These are phyloP conservation scores for Fragum sueziense DNA, from an alignment of 2,888 invertebrate species.

Conservation along the genomic window DNA sequence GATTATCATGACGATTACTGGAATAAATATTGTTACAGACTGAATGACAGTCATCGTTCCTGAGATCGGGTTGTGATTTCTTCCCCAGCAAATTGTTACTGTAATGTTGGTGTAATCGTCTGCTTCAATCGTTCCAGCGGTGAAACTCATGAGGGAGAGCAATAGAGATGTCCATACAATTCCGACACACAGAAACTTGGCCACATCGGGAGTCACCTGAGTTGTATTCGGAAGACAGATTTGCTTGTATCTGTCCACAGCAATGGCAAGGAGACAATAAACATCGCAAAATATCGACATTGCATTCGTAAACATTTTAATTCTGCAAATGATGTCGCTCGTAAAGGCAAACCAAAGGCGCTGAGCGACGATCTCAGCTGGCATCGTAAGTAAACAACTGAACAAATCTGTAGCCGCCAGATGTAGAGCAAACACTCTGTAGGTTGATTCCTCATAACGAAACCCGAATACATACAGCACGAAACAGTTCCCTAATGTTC, in stretches of 20 bases:
- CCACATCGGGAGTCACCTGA: constrained; percentile 26
- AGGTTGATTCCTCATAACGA: constrained; percentile 45
- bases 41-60: background rate
- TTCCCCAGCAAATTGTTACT: background rate
- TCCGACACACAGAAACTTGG: background rate
- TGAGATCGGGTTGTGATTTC: background rate
- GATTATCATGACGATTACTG: background rate
- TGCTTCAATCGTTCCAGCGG: background rate
- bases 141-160: background rate
- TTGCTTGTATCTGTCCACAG: constrained; percentile 69
- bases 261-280: constrained; percentile 64
- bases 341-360: constrained; percentile 46
- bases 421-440: constrained; percentile 47
- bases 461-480: constrained; percentile 47
- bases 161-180: background rate
- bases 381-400: constrained; percentile 49
- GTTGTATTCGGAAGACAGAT: constrained; percentile 65
- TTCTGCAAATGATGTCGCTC: constrained; percentile 32
- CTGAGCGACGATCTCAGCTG: constrained; percentile 52
- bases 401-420: constrained; percentile 42
- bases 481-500: constrained; percentile 48
- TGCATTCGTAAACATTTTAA: constrained; percentile 53
- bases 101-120: background rate
- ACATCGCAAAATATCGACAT: constrained; percentile 60
- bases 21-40: background rate